Percentiles rank a stretch among this genome's conserved stretches.
phyloP scores from a whole-genome alignment of 2,888 invertebrate genomes.

The Rapana venosa region DNA sequence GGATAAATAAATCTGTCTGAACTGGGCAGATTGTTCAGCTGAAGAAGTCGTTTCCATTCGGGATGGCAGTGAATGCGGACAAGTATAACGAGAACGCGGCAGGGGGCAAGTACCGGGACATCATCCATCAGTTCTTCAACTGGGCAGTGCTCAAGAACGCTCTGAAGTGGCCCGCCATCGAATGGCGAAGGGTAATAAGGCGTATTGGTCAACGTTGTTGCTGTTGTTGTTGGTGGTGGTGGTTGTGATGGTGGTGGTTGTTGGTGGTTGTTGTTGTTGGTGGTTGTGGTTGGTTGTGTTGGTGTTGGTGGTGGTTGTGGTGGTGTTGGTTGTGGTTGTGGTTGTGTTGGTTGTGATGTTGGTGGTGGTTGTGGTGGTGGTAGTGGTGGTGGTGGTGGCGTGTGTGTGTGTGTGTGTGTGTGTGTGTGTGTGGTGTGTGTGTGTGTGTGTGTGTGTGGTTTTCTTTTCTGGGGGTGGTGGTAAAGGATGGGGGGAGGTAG shows the following conservation, averaged over 20 bases:
- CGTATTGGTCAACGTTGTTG: background rate
- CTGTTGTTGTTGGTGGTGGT: background rate
- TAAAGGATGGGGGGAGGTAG: background rate
- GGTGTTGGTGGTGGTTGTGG: background rate
- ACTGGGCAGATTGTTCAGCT: background rate
- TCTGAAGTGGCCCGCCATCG: slow-evolving; percentile 3
- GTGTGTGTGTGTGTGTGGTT: background rate
- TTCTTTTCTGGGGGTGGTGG: background rate
- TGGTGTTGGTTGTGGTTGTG: background rate
- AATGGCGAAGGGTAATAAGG: background rate
- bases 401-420: background rate
- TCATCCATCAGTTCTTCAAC: slow-evolving; percentile 26
- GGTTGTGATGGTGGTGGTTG: background rate
- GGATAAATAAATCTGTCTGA: too few relatives aligned
- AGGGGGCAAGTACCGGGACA: slow-evolving; percentile 4
- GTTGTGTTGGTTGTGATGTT: too few relatives aligned
- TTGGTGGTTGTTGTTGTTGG: too few relatives aligned
- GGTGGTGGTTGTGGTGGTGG: too few relatives aligned
- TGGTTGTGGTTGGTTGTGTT: background rate
- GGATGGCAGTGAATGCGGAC: slow-evolving; percentile 4
- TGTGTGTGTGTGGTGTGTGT: background rate
- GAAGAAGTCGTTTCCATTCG: slow-evolving; percentile 24
- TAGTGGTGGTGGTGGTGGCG: background rate
- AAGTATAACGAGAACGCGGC: slow-evolving; percentile 25
- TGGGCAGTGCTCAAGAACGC: slow-evolving; percentile 8